Percentiles rank a stretch among this genome's conserved stretches.
These are phyloP conservation scores for Guaruba guarouba DNA, from an alignment of 2,113 vertebrate genomes.

Conservation along the genomic window DNA sequence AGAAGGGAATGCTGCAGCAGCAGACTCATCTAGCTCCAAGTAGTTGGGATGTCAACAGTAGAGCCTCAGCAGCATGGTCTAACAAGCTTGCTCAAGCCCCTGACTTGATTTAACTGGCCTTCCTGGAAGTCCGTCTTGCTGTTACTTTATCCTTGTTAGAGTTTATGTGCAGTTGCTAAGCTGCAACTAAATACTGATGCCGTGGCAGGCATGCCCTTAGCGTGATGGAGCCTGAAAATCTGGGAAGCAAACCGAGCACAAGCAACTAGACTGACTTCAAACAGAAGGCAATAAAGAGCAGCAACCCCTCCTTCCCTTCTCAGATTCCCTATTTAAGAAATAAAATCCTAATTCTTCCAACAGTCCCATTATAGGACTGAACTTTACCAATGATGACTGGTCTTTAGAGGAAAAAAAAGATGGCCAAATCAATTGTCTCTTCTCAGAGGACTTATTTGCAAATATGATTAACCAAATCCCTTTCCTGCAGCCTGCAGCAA, in stretches of 20 bases:
- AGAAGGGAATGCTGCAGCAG: neutral
- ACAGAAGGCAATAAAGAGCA: neutral
- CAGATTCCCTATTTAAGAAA: neutral
- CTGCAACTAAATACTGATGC: neutral
- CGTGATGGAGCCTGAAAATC: neutral
- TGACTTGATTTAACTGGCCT: neutral
- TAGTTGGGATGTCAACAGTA: neutral
- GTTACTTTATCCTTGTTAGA: neutral
- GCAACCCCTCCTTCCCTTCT: neutral
- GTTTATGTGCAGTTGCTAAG: neutral
- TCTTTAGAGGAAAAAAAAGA: neutral
- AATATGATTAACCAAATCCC: neutral
- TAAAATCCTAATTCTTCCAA: neutral
- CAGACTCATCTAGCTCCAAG: neutral
- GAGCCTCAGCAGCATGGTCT: neutral
- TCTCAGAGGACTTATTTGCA: neutral
- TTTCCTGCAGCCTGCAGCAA: neutral
- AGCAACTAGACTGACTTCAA: neutral
- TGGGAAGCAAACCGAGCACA: neutral
- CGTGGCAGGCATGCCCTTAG: neutral
- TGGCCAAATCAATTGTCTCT: neutral
- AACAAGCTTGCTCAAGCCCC: neutral
- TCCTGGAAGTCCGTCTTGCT: neutral
- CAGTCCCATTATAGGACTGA: neutral
- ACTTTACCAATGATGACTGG: neutral